Percentiles rank a stretch among this genome's conserved stretches.
These are phyloP conservation scores for Cataglyphis cursor DNA, from an alignment of 2,888 invertebrate genomes.

Conservation along the genomic window DNA sequence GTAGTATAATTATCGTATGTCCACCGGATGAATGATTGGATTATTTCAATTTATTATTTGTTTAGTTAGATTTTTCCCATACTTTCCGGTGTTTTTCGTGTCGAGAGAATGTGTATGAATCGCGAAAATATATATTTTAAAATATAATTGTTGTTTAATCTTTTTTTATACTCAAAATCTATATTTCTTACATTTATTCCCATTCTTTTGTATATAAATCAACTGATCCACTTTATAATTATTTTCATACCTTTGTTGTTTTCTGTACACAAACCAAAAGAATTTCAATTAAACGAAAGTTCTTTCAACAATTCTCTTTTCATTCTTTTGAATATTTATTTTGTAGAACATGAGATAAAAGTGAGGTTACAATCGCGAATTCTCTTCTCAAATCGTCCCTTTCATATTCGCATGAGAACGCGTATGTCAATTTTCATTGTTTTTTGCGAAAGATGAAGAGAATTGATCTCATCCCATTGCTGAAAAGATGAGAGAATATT, in stretches of 20 bases:
- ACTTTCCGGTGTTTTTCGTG: background rate
- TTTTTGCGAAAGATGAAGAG: constrained; percentile 22
- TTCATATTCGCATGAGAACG: constrained; percentile 47
- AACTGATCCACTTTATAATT: background rate
- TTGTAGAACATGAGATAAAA: constrained; percentile 3
- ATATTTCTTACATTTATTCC: background rate
- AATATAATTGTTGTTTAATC: background rate
- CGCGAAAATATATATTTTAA: background rate
- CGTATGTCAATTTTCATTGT: constrained; percentile 38
- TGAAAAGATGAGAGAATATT: constrained; percentile 56
- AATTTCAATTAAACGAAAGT: constrained; percentile 1
- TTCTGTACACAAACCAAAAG: background rate
- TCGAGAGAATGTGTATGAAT: background rate
- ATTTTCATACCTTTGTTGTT: background rate
- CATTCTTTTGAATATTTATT: background rate
- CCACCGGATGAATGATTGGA: background rate
- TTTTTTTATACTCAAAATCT: background rate
- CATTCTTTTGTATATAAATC: background rate
- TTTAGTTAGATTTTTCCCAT: background rate
- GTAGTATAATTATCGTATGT: constrained; percentile 10
- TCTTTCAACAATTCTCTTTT: background rate
- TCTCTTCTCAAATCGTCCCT: background rate
- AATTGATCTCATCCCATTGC: constrained; percentile 58
- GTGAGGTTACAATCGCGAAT: background rate
- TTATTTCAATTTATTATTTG: background rate